phyloP scores from a whole-genome alignment of 2,797 vertebrate genomes.

The Sarcoramphus papa region DNA sequence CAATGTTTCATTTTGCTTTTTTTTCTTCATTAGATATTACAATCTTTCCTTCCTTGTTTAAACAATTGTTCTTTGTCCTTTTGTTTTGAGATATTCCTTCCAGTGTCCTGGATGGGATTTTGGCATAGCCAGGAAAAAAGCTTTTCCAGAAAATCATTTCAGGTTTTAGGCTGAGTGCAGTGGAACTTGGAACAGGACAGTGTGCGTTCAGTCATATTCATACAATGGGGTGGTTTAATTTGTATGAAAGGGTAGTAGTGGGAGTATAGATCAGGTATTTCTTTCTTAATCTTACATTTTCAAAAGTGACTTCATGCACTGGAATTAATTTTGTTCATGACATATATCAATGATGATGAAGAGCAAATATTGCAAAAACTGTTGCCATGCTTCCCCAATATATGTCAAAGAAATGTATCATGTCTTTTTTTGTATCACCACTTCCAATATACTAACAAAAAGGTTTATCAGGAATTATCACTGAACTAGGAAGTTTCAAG shows the following conservation, averaged over 20 bases:
- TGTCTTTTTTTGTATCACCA: neutral
- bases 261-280: neutral
- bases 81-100: neutral
- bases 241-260: neutral
- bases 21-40: neutral
- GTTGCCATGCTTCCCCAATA: neutral
- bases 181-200: neutral
- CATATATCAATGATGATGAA: neutral
- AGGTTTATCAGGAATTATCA: neutral
- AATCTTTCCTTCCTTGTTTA: neutral
- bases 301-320: neutral
- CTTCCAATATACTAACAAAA: neutral
- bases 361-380: neutral
- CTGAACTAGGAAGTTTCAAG: neutral
- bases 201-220: neutral
- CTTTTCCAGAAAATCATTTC: neutral
- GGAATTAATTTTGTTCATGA: neutral
- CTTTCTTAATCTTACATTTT: neutral
- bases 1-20: neutral
- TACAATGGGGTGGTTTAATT: neutral
- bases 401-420: neutral
- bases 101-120: neutral
- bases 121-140: neutral
- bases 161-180: neutral
- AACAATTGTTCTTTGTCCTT: neutral